Conservation (phyloP, 2,113 vertebrate species). For the Ia io region DNA sequence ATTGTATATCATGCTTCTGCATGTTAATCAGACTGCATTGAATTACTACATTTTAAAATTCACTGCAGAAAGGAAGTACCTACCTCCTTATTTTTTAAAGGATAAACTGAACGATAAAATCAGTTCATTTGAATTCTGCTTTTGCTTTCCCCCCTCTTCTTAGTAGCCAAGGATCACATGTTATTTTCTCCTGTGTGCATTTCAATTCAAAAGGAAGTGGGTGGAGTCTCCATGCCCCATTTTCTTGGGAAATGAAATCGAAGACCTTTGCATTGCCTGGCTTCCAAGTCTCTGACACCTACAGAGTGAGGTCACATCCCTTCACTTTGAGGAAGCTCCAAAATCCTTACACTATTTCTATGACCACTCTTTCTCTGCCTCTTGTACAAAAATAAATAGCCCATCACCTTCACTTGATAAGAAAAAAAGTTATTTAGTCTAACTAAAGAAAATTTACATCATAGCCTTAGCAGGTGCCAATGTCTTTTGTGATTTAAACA, state of each 20-base stretch:
- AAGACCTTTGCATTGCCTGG: neutral
- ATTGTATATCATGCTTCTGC: conserved; percentile 54
- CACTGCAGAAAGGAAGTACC: conserved; percentile 43
- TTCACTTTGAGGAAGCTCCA: neutral
- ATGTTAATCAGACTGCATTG: conserved; percentile 58
- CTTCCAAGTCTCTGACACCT: neutral
- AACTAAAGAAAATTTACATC: neutral
- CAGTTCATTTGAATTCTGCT: neutral
- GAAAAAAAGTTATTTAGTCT: neutral
- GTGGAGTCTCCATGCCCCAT: neutral
- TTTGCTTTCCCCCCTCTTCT: neutral
- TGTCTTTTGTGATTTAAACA: neutral
- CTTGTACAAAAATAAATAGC: neutral
- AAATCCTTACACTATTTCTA: neutral
- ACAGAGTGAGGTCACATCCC: neutral
- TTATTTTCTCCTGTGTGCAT: neutral
- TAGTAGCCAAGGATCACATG: neutral
- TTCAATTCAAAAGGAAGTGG: neutral
- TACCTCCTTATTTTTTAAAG: conserved; percentile 57
- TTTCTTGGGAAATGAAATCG: neutral
- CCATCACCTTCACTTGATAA: neutral
- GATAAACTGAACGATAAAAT: conserved; percentile 56
- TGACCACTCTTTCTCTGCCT: neutral
- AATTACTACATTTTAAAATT: conserved; percentile 72
- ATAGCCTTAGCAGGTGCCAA: neutral